Evolutionary conservation across 2,113 vertebrate species (phyloP), one percentile per base, ranked within the genome.

Genomic region (Nannospalax galili): DNA sequence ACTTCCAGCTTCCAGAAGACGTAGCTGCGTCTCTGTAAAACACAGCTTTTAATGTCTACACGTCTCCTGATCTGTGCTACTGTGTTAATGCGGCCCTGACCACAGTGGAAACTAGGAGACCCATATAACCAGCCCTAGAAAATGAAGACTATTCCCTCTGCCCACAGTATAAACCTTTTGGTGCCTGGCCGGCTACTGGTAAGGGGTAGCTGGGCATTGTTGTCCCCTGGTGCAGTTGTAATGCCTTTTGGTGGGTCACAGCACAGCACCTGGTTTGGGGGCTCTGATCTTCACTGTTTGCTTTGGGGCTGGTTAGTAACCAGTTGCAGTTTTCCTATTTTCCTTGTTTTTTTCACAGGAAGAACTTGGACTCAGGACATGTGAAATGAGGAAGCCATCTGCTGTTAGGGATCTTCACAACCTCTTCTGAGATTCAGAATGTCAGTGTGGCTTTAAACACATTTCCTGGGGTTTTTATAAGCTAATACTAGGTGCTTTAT

Each of bases 121-220:
- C n/a, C 17, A 2, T 4, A 5, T 45, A 7, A 14, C 26, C 24
- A 56, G 42, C 28, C 56, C 40, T 24, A 4, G 58, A 24, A 37
- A 35, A 2, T 17, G 28, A 22, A 88, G 60, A 4, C 1, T 5
- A 22, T 14, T 0, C 30, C 45, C 3, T 10, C 1, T 2, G 48
- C 12, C 17, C 16, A 64, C 56, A 16, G 45, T 75, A 40, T 14
- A 16, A 30, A 40, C 48, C 7, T 1, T 28, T 17, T 7, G 32
- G 48, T 24, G 19, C 22, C 17, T 7, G 1, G 9, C 28, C 26
- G n/a, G 48, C 48, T n/a, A 32, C 45, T 32, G 42, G 19, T 5
- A 24, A 77, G 24, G 40, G 26, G 14, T 10, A 4, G 35, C 70
- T 64, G 6, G 7, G 28, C 20, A 14, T 12, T n/a, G 24, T 77